Conservation (phyloP, 2,888 invertebrate species). For the Nymphalis polychloros region DNA sequence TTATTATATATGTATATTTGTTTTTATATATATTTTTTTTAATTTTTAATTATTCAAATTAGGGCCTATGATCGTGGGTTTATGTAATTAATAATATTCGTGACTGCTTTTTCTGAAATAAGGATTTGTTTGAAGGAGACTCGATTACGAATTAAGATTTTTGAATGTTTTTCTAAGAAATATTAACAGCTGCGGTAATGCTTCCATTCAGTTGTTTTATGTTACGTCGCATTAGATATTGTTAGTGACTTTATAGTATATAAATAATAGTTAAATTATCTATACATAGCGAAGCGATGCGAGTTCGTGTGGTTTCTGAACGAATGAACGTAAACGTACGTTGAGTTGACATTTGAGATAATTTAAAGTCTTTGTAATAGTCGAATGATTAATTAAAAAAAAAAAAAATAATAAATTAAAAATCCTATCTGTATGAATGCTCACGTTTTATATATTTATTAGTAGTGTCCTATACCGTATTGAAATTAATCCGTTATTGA, state of each 20-base stretch:
- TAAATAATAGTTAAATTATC: conserved; percentile 34
- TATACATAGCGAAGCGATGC: conserved; percentile 33
- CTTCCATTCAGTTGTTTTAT: conserved; percentile 32
- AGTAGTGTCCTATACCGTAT: conserved; percentile 66
- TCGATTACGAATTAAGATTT: conserved; percentile 49
- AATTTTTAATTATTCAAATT: conserved; percentile 35
- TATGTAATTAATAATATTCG: conserved; percentile 14
- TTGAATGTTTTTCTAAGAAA: conserved; percentile 46
- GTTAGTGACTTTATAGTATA: conserved; percentile 49
- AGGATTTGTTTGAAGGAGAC: conserved; percentile 69
- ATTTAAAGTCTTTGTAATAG: conserved; percentile 43
- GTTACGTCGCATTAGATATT: conserved; percentile 54
- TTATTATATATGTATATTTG: conserved; percentile 27
- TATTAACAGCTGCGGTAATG: conserved; percentile 28
- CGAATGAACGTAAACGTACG: conserved; percentile 32
- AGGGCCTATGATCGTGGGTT: conserved; percentile 41
- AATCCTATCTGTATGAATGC: conserved; percentile 76
- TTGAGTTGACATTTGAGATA: conserved; percentile 40
- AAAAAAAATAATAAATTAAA: conserved; percentile 37
- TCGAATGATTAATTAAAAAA: conserved; percentile 50
- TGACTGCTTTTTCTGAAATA: conserved; percentile 42
- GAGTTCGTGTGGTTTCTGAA: conserved; percentile 23
- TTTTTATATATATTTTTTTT: conserved; percentile 43
- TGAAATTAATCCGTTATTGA: conserved; percentile 67
- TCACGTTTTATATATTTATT: conserved; percentile 76